These are phyloP conservation scores for Rapana venosa DNA, from an alignment of 2,888 invertebrate genomes.

Conservation along the genomic window DNA sequence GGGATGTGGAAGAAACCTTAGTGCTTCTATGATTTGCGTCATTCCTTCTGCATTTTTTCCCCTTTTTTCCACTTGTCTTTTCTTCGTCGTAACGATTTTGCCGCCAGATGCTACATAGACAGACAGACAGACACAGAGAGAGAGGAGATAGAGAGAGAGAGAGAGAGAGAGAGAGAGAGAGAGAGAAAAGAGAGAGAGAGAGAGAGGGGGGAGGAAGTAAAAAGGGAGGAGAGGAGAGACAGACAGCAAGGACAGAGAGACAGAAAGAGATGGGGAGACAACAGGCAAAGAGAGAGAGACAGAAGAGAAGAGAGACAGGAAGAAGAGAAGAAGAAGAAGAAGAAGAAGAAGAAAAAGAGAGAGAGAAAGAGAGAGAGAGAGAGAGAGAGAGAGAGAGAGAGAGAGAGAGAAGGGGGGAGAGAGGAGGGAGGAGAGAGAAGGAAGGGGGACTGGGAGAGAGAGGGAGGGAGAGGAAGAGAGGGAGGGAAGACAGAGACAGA, in stretches of 20 bases:
- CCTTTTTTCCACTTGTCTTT: not conserved
- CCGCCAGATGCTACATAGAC: not conserved
- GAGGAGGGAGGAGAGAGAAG: no score
- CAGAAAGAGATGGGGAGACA: not conserved
- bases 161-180: not conserved
- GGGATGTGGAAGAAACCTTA: no score
- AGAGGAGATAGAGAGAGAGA: not conserved
- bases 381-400: not conserved
- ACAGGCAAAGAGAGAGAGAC: no score
- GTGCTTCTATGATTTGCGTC: not conserved
- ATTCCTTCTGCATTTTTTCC: not conserved
- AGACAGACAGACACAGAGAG: no score
- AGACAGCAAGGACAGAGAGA: not conserved
- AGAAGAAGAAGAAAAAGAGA: not conserved
- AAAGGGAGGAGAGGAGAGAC: not conserved
- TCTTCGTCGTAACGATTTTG: not conserved
- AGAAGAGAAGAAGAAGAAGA: not conserved
- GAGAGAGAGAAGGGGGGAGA: not conserved
- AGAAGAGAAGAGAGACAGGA: not conserved
- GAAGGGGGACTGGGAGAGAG: no score
- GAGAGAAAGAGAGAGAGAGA: not conserved
- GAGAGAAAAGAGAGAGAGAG: not conserved
- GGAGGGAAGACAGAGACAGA: no score
- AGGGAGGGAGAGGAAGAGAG: no score
- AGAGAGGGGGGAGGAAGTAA: not conserved